A percentile compares a stretch with the other conserved stretches of the same genome.
phyloP scores from a whole-genome alignment of 2,888 invertebrate genomes.

The Chirona hameri region DNA sequence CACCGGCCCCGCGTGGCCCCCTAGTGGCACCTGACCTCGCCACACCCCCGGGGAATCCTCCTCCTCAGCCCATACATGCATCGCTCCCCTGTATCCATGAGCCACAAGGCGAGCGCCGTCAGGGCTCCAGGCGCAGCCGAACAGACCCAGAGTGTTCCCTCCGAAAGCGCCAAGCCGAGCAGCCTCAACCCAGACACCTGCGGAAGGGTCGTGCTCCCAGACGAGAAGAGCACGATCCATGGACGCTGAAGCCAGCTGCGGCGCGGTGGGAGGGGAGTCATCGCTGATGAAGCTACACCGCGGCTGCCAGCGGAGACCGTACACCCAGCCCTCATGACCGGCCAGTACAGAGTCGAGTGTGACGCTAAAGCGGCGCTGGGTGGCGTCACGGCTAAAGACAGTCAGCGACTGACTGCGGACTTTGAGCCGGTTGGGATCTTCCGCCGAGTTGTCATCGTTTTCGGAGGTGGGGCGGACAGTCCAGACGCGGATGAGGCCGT shows the following conservation, averaged over 20 bases:
- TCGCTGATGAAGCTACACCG: not conserved
- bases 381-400: not conserved
- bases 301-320: constrained; percentile 81
- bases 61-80: constrained; percentile 47
- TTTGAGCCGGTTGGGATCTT: not conserved
- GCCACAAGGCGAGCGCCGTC: constrained; percentile 68
- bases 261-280: not conserved
- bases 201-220: constrained; percentile 68
- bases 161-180: constrained; percentile 87
- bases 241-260: constrained; percentile 71
- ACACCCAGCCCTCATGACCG: constrained; percentile 93
- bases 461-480: not conserved
- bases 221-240: constrained; percentile 89
- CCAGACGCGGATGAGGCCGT: constrained; percentile 38
- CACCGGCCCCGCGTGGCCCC: constrained; percentile 80
- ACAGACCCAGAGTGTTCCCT: constrained; percentile 90
- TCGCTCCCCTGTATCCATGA: constrained; percentile 87
- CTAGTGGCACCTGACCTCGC: constrained; percentile 48
- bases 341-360: constrained; percentile 77
- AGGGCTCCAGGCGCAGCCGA: constrained; percentile 75
- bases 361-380: constrained; percentile 55
- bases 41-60: constrained; percentile 44
- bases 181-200: constrained; percentile 75
- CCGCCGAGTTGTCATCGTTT: not conserved
- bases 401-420: not conserved